These are phyloP conservation scores for Ectropis crepuscularia DNA, from an alignment of 2,888 invertebrate genomes.

Conservation along the genomic window DNA sequence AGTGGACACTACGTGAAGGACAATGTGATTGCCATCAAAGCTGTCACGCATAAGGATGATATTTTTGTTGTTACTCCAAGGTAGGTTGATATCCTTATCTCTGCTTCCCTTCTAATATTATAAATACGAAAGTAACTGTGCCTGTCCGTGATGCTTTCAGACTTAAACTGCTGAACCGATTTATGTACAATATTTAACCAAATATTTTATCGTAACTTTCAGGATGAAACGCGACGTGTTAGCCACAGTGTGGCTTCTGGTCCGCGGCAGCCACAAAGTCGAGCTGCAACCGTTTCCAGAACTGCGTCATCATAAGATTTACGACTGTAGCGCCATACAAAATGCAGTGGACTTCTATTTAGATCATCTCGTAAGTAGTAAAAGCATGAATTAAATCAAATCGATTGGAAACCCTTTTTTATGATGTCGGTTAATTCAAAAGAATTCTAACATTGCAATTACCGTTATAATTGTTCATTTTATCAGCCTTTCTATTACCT, in stretches of 20 bases:
- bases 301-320: constrained; percentile 86
- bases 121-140: too few species aligned
- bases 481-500: too few species aligned
- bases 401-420: not conserved
- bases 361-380: constrained; percentile 63
- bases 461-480: too few species aligned
- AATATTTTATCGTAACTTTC: not conserved
- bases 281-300: constrained; percentile 86
- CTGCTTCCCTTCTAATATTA: too few species aligned
- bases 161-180: too few species aligned
- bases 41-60: constrained; percentile 82
- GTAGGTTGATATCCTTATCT: constrained; percentile 40
- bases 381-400: not conserved
- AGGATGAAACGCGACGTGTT: constrained; percentile 87
- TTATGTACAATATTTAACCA: too few species aligned
- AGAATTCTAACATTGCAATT: not conserved
- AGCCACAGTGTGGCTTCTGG: constrained; percentile 85
- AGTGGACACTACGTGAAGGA: constrained; percentile 82
- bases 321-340: constrained; percentile 87
- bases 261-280: constrained; percentile 51
- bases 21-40: constrained; percentile 86
- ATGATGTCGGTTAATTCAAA: not conserved
- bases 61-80: constrained; percentile 86
- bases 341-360: constrained; percentile 88
- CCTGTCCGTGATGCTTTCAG: too few species aligned